phyloP scores from a whole-genome alignment of 2,797 vertebrate species.

The Sus cebifrons region DNA sequence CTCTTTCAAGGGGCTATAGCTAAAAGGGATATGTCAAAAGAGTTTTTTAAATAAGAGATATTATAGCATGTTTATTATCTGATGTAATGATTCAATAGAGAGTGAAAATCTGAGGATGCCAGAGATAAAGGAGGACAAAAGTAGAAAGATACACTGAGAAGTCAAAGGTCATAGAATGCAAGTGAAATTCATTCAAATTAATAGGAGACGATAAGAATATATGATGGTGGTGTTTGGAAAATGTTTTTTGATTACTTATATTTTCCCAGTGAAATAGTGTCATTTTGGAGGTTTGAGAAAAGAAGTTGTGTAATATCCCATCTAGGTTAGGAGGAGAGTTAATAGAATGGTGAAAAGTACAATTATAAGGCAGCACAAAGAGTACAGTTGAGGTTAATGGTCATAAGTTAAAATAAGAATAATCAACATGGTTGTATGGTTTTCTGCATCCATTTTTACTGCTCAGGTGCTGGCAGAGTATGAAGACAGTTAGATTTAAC shows the following conservation, averaged over 20 bases:
- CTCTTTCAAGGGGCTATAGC: not conserved
- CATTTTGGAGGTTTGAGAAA: not conserved
- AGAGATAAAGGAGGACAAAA: not conserved
- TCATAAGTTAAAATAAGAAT: conserved; percentile 12
- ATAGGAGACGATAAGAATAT: not conserved
- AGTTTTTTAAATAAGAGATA: not conserved
- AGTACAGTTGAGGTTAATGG: not conserved
- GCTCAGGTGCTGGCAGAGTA: not conserved
- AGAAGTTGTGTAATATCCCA: not conserved
- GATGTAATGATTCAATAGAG: not conserved
- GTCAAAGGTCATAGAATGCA: not conserved
- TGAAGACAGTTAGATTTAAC: not conserved
- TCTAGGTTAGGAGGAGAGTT: not conserved
- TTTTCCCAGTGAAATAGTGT: not conserved
- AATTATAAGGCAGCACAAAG: not conserved
- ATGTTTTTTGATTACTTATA: not conserved
- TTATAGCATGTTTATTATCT: not conserved
- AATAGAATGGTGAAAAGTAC: not conserved
- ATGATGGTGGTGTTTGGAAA: not conserved
- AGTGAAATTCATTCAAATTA: not conserved
- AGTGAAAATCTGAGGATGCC: not conserved
- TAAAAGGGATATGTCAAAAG: not conserved
- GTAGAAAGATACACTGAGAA: not conserved
- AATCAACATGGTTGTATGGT: not conserved
- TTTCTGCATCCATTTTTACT: conserved; percentile 17